A percentile compares a stretch with the other conserved stretches of the same genome.
Evolutionary conservation across 2,888 invertebrate genomes (phyloP).

Genomic region (Clitarchus hookeri): DNA sequence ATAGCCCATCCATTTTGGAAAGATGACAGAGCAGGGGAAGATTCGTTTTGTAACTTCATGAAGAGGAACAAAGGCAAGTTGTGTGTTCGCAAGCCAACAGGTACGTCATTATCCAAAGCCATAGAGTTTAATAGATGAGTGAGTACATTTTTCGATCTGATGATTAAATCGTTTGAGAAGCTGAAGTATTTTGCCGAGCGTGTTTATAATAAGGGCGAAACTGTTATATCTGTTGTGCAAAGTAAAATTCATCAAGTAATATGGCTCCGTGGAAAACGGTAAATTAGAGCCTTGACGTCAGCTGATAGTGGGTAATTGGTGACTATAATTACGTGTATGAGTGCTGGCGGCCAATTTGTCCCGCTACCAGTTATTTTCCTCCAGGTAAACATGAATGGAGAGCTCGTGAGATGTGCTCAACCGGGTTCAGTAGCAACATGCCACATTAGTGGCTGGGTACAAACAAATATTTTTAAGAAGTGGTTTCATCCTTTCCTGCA

Average conservation of each 20-base stretch:
- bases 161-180: background rate
- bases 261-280: conserved; percentile 47
- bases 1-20: conserved; percentile 1
- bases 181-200: conserved; percentile 22
- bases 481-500: conserved; percentile 46
- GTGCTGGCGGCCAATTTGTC: conserved; percentile 27
- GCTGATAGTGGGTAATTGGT: conserved; percentile 37
- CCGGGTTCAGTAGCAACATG: conserved; percentile 42
- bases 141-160: conserved; percentile 31
- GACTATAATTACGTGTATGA: conserved; percentile 25
- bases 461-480: conserved; percentile 29
- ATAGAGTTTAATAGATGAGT: conserved; percentile 35
- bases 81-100: conserved; percentile 27
- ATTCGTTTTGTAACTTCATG: conserved; percentile 22
- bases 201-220: conserved; percentile 50
- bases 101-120: conserved; percentile 36
- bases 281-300: conserved; percentile 48
- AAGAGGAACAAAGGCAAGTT: conserved; percentile 26
- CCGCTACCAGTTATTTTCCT: conserved; percentile 41
- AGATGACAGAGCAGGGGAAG: conserved; percentile 26
- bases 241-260: conserved; percentile 43
- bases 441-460: conserved; percentile 45
- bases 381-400: conserved; percentile 41
- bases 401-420: conserved; percentile 44
- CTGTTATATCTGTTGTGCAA: conserved; percentile 48